Evolutionary conservation across 1,140 invertebrate genomes (phyloP).

Genomic region (Drosophila suzukii): DNA sequence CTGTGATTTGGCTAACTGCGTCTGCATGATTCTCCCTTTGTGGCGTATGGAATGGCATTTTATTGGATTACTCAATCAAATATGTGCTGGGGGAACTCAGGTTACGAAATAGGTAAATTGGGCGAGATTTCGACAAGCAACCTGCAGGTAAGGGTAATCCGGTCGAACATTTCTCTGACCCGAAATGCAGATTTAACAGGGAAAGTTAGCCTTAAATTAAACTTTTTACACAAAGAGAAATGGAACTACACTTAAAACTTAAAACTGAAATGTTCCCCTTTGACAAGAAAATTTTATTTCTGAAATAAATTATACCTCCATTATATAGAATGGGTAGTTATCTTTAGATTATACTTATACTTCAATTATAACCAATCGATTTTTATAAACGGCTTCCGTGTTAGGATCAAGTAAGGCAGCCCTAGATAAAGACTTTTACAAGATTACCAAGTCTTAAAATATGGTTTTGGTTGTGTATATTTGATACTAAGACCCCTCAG

Average conservation of each 20-base stretch:
- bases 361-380: too few species aligned
- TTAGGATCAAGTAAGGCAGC: neutral
- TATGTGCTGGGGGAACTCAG: constrained; percentile 10
- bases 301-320: too few species aligned
- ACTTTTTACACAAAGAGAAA: neutral
- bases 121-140: neutral
- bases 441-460: neutral
- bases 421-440: neutral
- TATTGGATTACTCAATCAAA: constrained; percentile 46
- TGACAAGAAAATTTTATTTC: too few species aligned
- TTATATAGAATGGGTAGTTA: too few species aligned
- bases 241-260: neutral
- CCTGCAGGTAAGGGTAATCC: neutral
- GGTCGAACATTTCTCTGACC: neutral
- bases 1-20: constrained; percentile 10
- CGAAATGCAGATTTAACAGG: neutral
- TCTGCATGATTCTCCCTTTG: constrained; percentile 12
- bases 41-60: constrained; percentile 16
- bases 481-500: neutral
- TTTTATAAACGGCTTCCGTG: neutral
- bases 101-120: constrained; percentile 21
- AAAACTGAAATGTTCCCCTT: too few species aligned
- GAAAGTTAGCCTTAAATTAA: neutral
- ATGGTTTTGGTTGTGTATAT: neutral
- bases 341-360: too few species aligned